A percentile compares a stretch with the other conserved stretches of the same genome.
phyloP scores from a whole-genome alignment of 2,797 vertebrate species.

The Fringilla coelebs region DNA sequence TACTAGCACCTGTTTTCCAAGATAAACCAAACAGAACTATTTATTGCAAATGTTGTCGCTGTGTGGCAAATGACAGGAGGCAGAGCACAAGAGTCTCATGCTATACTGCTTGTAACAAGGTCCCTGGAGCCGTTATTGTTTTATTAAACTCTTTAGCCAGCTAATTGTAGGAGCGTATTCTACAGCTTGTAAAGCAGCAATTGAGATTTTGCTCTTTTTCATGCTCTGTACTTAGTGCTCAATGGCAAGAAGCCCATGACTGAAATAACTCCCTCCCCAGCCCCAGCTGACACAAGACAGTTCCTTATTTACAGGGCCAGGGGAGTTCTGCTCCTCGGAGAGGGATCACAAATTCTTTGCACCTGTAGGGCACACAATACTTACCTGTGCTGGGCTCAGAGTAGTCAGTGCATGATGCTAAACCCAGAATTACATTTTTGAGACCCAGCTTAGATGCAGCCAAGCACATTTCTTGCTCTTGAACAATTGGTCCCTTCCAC shows the following conservation, averaged over 20 bases:
- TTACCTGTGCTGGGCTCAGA: background rate
- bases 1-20: background rate
- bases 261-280: background rate
- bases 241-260: background rate
- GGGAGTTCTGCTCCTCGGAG: background rate
- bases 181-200: background rate
- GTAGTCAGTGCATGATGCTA: background rate
- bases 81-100: background rate
- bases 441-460: background rate
- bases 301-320: background rate
- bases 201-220: background rate
- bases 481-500: background rate
- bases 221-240: background rate
- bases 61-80: background rate
- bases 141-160: background rate
- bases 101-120: background rate
- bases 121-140: background rate
- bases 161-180: background rate
- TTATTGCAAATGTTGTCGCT: background rate
- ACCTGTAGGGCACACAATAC: background rate
- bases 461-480: background rate
- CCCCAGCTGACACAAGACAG: background rate
- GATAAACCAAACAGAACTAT: background rate
- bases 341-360: background rate
- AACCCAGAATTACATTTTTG: background rate